Percentiles rank a stretch among this genome's conserved stretches.
These are phyloP conservation scores for Mastomys coucha DNA, from an alignment of 2,113 vertebrate species.

Conservation along the genomic window DNA sequence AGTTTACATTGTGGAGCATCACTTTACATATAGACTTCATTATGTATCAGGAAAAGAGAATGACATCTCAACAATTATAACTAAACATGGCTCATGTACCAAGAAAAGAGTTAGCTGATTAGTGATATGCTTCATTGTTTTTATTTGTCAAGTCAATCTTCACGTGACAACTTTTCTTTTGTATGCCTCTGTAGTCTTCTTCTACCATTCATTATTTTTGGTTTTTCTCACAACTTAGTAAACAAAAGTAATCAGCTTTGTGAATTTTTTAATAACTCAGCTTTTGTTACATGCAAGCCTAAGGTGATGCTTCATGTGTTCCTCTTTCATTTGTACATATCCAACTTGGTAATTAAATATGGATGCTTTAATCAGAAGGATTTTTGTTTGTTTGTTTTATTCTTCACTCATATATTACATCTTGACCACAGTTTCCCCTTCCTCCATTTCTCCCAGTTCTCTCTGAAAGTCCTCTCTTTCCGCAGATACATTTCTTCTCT, in stretches of 20 bases:
- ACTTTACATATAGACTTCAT: not conserved
- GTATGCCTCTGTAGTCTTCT: not conserved
- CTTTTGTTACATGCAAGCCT: not conserved
- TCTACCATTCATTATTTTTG: not conserved
- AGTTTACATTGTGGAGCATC: not conserved
- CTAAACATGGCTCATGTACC: not conserved
- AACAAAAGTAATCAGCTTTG: not conserved
- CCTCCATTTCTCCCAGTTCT: not conserved
- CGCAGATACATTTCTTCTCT: not conserved
- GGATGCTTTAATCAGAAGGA: not conserved
- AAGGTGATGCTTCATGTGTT: not conserved
- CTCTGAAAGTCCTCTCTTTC: not conserved
- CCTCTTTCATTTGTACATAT: not conserved
- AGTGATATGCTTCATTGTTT: not conserved
- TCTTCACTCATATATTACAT: not conserved
- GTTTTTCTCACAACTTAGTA: not conserved
- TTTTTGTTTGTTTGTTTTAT: not conserved
- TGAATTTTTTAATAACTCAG: not conserved
- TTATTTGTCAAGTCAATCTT: not conserved
- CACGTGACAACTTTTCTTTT: not conserved
- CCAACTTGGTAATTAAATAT: not conserved
- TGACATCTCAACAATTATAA: not conserved
- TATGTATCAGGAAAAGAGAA: not conserved
- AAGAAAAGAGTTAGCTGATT: not conserved
- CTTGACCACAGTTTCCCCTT: not conserved